A percentile compares a stretch with the other conserved stretches of the same genome.
phyloP scores from a whole-genome alignment of 2,797 vertebrate species.

The Eremophila alpestris region DNA sequence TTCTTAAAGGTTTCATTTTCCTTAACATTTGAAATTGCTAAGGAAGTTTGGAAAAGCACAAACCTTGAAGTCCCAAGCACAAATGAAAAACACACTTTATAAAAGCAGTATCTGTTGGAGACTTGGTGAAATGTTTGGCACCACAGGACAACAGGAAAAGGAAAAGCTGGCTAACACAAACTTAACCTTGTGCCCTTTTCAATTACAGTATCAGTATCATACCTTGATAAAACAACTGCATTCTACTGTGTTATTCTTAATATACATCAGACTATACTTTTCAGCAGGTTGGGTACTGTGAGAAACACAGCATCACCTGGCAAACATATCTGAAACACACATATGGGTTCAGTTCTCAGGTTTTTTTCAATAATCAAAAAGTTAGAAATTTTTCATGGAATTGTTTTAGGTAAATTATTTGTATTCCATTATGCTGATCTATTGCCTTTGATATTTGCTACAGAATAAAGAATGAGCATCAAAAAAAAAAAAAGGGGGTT shows the following conservation, averaged over 20 bases:
- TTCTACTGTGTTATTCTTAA: neutral
- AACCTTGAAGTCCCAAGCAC: neutral
- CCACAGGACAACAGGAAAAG: neutral
- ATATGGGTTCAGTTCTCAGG: neutral
- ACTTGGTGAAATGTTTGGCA: neutral
- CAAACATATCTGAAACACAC: neutral
- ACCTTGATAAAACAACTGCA: neutral
- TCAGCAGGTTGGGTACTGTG: neutral
- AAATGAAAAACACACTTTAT: neutral
- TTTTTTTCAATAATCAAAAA: neutral
- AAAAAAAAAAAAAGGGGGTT: neutral
- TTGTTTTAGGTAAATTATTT: neutral
- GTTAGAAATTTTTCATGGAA: neutral
- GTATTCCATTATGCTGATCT: neutral
- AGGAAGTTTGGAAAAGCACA: rapidly evolving
- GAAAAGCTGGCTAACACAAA: neutral
- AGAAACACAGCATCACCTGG: neutral
- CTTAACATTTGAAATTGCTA: neutral
- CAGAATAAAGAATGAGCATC: neutral
- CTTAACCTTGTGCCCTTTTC: neutral
- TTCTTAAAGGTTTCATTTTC: neutral
- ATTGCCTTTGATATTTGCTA: neutral
- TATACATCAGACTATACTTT: neutral
- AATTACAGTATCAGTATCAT: neutral
- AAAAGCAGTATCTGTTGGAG: neutral